phyloP scores from a whole-genome alignment of 2,888 invertebrate genomes.

The Tridacna crocea region DNA sequence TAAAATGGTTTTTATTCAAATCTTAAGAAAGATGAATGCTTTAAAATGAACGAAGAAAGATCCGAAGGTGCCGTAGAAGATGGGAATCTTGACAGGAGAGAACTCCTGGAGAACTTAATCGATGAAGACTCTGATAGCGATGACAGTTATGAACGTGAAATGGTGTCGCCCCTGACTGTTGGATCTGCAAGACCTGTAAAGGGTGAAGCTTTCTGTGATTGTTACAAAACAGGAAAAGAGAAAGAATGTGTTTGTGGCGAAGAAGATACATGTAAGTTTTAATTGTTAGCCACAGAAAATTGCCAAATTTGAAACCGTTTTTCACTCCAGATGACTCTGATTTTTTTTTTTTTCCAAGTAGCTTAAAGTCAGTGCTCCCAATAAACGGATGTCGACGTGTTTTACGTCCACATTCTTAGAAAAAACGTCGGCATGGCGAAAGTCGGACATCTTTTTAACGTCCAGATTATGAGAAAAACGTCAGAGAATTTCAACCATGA shows the following conservation, averaged over 20 bases:
- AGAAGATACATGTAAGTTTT: conserved; percentile 73
- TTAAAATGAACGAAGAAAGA: conserved; percentile 25
- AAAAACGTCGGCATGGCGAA: too few species aligned
- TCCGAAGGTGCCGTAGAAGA: conserved; percentile 31
- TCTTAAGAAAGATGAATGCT: background rate
- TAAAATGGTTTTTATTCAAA: background rate
- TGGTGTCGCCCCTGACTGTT: conserved; percentile 51
- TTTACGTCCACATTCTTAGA: too few species aligned
- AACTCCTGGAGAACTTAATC: conserved; percentile 16
- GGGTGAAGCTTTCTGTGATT: conserved; percentile 77
- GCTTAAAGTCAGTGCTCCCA: too few species aligned
- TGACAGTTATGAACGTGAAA: conserved; percentile 50
- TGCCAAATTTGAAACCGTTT: too few species aligned
- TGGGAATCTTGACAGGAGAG: conserved; percentile 25
- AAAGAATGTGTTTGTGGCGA: conserved; percentile 76
- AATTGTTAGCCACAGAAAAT: background rate
- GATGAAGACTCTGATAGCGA: conserved; percentile 49
- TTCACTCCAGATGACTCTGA: too few species aligned
- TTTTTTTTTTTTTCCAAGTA: too few species aligned
- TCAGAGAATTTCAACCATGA: too few species aligned
- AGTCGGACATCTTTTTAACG: too few species aligned
- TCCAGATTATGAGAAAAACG: too few species aligned
- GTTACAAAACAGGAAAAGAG: conserved; percentile 71
- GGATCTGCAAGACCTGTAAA: conserved; percentile 65
- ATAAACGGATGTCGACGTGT: too few species aligned